Evolutionary conservation across 2,113 vertebrate species (phyloP).

Genomic region (Athene cunicularia): DNA sequence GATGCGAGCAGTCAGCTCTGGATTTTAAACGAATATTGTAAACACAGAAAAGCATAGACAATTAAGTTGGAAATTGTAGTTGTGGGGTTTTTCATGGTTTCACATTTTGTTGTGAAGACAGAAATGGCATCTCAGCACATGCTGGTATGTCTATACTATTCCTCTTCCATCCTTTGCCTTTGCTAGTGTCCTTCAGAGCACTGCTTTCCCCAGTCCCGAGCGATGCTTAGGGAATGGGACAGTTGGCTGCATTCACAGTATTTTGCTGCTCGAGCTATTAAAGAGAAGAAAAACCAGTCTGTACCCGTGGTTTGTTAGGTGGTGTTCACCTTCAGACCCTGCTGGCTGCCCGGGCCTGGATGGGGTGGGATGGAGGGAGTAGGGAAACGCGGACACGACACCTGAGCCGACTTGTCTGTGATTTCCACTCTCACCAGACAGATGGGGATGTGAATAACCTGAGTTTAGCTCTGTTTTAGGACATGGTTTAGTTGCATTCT

Average conservation of each 20-base stretch:
- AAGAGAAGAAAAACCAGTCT: not conserved
- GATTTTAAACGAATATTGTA: not conserved
- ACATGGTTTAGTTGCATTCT: not conserved
- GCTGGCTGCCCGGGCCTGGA: not conserved
- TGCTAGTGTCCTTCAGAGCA: not conserved
- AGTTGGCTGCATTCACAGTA: rapidly evolving
- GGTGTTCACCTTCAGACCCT: not conserved
- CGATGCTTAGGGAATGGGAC: not conserved
- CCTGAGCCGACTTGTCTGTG: not conserved
- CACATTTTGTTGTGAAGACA: not conserved
- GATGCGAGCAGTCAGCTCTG: not conserved
- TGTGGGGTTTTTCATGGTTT: not conserved
- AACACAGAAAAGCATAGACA: not conserved
- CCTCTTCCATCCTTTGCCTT: not conserved
- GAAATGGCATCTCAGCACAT: not conserved
- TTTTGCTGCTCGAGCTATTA: not conserved
- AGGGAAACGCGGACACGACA: rapidly evolving
- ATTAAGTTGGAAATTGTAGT: not conserved
- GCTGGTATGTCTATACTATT: not conserved
- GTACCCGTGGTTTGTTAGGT: not conserved
- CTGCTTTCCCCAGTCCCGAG: not conserved
- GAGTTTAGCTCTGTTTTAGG: not conserved
- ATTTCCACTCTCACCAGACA: not conserved
- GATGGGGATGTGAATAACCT: not conserved
- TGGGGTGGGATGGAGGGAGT: not conserved